Conservation (phyloP, 2,113 vertebrate genomes). For the Scytalopus superciliaris region DNA sequence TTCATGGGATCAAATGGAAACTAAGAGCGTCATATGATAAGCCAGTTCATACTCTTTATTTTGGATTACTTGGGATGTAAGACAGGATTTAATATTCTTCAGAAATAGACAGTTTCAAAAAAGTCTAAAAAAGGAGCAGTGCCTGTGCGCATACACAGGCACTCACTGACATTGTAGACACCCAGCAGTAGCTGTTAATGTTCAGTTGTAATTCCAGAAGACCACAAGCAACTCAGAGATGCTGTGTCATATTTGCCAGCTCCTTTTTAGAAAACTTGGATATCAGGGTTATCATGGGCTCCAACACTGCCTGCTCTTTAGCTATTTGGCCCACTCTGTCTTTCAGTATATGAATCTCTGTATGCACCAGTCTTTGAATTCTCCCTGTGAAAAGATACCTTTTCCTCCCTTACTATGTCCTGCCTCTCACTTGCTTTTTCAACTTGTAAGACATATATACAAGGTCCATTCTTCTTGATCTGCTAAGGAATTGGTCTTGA, state of each 20-base stretch:
- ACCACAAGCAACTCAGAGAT: neutral
- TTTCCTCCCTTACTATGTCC: neutral
- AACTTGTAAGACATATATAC: neutral
- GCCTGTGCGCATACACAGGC: neutral
- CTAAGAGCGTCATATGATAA: neutral
- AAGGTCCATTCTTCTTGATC: neutral
- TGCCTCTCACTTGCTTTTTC: neutral
- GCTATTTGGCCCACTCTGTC: neutral
- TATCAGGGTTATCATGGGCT: neutral
- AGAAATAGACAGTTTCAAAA: too few relatives aligned
- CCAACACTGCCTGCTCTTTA: neutral
- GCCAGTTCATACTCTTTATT: neutral
- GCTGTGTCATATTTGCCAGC: neutral
- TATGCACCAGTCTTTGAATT: neutral
- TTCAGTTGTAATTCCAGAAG: neutral
- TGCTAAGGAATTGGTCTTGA: neutral
- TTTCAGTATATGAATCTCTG: neutral
- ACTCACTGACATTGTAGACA: neutral
- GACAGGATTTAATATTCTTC: neutral
- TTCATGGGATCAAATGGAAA: neutral
- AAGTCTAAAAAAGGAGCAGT: neutral
- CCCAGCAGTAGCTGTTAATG: rapidly evolving
- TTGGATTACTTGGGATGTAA: neutral
- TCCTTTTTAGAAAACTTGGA: neutral
- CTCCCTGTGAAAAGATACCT: neutral